Percentiles rank a stretch among this genome's conserved stretches.
Conservation (phyloP, 2,113 vertebrate genomes). For the Hippocampus barbouri region DNA sequence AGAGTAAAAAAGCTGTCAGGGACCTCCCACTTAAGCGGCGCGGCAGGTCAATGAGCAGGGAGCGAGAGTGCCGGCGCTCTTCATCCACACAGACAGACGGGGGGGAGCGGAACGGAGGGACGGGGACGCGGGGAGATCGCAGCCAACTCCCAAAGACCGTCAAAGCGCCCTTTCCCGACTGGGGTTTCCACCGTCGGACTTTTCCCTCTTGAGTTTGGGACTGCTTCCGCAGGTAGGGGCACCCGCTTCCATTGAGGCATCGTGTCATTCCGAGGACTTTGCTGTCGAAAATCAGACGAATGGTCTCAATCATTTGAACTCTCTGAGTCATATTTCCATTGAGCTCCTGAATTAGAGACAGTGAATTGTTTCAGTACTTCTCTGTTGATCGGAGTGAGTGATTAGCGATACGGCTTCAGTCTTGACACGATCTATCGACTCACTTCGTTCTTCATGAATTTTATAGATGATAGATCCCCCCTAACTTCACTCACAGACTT, state of each 20-base stretch:
- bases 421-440: slow-evolving; percentile 1
- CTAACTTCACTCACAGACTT: too few relatives aligned
- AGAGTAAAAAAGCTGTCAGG: slow-evolving; percentile 45
- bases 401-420: neutral
- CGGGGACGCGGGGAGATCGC: slow-evolving; percentile 25
- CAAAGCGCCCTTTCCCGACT: slow-evolving; percentile 24
- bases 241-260: slow-evolving; percentile 12
- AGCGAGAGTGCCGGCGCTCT: slow-evolving; percentile 30
- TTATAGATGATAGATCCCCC: neutral
- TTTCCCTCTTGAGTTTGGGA: slow-evolving; percentile 43
- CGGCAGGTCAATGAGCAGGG: slow-evolving; percentile 30
- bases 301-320: slow-evolving; percentile 3
- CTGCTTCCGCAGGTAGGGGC: slow-evolving; percentile 55
- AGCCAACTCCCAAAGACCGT: slow-evolving; percentile 28
- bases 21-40: slow-evolving; percentile 54
- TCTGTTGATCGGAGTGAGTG: slow-evolving; percentile 48
- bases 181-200: slow-evolving; percentile 35
- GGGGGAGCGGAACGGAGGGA: slow-evolving; percentile 44
- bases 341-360: slow-evolving; percentile 42
- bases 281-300: slow-evolving; percentile 10
- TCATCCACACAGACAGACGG: slow-evolving; percentile 19
- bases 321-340: slow-evolving; percentile 19
- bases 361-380: slow-evolving; percentile 45
- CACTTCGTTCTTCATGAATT: too few relatives aligned
- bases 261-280: slow-evolving; percentile 6